Percentiles rank a stretch among this genome's conserved stretches.
These are phyloP conservation scores for Gymnobelideus leadbeateri DNA, from an alignment of 2,113 vertebrate species.

Conservation along the genomic window DNA sequence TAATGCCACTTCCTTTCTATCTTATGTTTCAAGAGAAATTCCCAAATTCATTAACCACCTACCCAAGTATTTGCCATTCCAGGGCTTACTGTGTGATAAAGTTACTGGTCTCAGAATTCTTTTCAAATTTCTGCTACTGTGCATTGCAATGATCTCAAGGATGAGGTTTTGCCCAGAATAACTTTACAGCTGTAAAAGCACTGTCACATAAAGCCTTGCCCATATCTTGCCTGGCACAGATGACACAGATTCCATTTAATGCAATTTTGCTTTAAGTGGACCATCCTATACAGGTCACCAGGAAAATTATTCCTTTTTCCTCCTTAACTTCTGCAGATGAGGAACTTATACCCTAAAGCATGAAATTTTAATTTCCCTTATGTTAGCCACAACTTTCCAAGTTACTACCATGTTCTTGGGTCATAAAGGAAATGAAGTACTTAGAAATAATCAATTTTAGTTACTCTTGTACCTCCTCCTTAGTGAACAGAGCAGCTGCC, in stretches of 20 bases:
- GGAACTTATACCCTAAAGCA: constrained; percentile 28
- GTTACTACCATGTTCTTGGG: constrained; percentile 27
- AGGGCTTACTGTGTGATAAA: background rate
- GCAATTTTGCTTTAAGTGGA: background rate
- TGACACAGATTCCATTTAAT: background rate
- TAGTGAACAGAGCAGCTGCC: background rate
- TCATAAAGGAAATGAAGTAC: constrained; percentile 57
- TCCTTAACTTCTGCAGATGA: background rate
- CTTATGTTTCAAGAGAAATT: background rate
- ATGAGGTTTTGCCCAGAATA: background rate
- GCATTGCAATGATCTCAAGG: background rate
- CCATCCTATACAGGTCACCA: constrained; percentile 10
- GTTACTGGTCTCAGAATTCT: background rate
- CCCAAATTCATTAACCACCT: background rate
- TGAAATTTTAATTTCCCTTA: constrained; percentile 59
- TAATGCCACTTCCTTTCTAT: background rate
- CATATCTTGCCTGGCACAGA: background rate
- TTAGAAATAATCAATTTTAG: constrained; percentile 40
- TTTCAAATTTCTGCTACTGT: background rate
- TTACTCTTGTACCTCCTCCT: background rate
- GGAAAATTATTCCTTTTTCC: constrained; percentile 27
- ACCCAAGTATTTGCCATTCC: background rate
- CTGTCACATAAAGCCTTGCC: background rate
- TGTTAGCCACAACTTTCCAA: constrained; percentile 43
- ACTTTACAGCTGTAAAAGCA: background rate